A percentile compares a stretch with the other conserved stretches of the same genome.
Conservation (phyloP, 30 jellyfish, hydroid and myxozoan genomes). For the Cassiopea andromeda region DNA sequence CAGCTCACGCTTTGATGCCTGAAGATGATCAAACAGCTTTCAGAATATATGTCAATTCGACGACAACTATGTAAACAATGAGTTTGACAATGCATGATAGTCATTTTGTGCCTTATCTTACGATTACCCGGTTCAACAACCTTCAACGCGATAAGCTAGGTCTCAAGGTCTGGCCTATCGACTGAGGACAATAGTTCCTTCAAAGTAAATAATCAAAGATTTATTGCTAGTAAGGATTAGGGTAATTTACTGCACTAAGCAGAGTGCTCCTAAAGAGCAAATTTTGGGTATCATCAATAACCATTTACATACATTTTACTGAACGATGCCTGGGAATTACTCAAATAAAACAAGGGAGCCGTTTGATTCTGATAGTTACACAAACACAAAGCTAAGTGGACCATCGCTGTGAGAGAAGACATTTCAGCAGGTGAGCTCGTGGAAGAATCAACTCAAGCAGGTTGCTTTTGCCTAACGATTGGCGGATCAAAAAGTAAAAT, state of each 20-base stretch:
- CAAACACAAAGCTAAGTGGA: slow-evolving; percentile 20
- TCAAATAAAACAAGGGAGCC: not conserved
- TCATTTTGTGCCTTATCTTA: slow-evolving; percentile 1
- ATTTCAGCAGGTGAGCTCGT: slow-evolving; percentile 50
- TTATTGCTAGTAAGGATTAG: not conserved
- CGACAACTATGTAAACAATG: not conserved
- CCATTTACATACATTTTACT: not conserved
- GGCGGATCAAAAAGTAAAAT: not conserved
- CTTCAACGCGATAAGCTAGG: slow-evolving; percentile 3
- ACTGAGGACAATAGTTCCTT: not conserved
- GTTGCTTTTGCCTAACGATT: slow-evolving; percentile 1
- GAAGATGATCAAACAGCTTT: not conserved
- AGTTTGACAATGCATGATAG: not conserved
- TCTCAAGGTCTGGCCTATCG: not conserved
- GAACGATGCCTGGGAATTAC: slow-evolving; percentile 1
- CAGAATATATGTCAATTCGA: not conserved
- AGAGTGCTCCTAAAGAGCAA: too few species aligned
- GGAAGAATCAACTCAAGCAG: slow-evolving; percentile 22
- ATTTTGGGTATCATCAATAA: not conserved
- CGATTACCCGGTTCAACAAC: not conserved
- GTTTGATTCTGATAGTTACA: not conserved
- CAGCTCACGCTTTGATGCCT: slow-evolving; percentile 92
- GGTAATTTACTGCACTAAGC: too few species aligned
- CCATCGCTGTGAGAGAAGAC: slow-evolving; percentile 35
- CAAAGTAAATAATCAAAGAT: not conserved